Conservation (phyloP, 2,888 invertebrate genomes). For the Buathra laborator region DNA sequence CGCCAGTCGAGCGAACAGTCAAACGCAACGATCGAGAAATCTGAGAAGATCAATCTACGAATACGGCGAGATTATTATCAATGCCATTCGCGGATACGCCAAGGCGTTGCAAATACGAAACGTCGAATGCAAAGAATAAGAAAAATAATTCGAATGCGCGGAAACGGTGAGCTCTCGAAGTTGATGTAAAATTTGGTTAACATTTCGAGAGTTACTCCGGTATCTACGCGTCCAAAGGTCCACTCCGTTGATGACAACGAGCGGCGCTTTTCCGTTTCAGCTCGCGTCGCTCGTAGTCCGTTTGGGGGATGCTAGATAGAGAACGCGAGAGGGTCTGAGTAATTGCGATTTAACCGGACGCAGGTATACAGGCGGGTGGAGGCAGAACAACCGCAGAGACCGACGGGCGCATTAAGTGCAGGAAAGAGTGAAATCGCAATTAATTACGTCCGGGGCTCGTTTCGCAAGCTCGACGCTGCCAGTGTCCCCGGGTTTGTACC, state of each 20-base stretch:
- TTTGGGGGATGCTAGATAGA: conserved; percentile 11
- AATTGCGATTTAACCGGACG: conserved; percentile 81
- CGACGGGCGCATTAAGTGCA: conserved; percentile 79
- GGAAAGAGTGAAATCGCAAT: conserved; percentile 83
- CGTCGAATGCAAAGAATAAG: too few relatives aligned
- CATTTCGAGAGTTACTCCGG: not conserved
- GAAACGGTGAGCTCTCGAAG: too few relatives aligned
- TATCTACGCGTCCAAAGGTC: not conserved
- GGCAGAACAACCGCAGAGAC: conserved; percentile 76
- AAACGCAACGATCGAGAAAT: conserved; percentile 54
- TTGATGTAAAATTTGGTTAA: not conserved
- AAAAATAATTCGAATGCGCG: too few relatives aligned
- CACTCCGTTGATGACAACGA: conserved; percentile 18
- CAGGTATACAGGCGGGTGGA: conserved; percentile 68
- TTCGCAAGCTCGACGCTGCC: conserved; percentile 19
- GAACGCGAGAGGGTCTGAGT: conserved; percentile 71
- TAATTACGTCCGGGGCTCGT: conserved; percentile 78
- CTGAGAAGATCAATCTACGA: conserved; percentile 44
- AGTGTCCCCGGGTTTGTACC: conserved; percentile 36
- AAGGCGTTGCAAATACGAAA: too few relatives aligned
- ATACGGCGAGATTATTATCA: conserved; percentile 37
- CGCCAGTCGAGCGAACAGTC: conserved; percentile 29
- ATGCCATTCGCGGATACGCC: not conserved
- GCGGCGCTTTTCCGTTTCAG: conserved; percentile 53
- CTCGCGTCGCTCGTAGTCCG: conserved; percentile 32